Evolutionary conservation across 2,113 vertebrate species (phyloP).

Genomic region (Bubo bubo): DNA sequence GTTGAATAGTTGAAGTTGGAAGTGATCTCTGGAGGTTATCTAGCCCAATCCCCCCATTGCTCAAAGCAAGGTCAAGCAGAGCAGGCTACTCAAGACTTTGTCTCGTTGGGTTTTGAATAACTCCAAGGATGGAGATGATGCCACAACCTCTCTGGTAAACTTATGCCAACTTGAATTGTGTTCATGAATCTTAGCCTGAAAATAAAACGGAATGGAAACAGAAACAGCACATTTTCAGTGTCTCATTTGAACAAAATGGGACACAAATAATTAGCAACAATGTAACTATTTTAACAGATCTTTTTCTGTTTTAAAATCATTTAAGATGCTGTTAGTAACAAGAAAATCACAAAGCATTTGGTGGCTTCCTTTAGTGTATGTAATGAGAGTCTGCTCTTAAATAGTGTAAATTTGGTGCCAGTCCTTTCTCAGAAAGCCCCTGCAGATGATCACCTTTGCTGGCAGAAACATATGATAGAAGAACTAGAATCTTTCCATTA

Average conservation of each 20-base stretch:
- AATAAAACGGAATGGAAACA: not conserved
- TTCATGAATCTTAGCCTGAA: not conserved
- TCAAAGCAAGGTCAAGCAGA: not conserved
- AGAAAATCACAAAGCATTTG: not conserved
- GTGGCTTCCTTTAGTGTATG: not conserved
- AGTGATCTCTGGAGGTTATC: not conserved
- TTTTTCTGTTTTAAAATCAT: not conserved
- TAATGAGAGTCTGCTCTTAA: not conserved
- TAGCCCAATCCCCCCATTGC: not conserved
- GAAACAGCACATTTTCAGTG: not conserved
- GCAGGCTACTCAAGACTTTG: not conserved
- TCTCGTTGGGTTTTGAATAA: not conserved
- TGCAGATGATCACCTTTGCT: not conserved
- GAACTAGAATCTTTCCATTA: not conserved
- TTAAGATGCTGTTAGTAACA: not conserved
- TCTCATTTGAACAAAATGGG: not conserved
- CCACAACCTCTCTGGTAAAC: not conserved
- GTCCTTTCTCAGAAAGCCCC: not conserved
- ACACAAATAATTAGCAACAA: not conserved
- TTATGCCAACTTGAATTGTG: not conserved
- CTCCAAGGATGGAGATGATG: not conserved
- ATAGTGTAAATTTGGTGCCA: not conserved
- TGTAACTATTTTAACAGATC: not conserved
- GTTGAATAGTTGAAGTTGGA: not conserved
- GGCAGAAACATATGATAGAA: not conserved